These are phyloP conservation scores for Eupithecia vulgata DNA, from an alignment of 2,888 invertebrate species.

Conservation along the genomic window DNA sequence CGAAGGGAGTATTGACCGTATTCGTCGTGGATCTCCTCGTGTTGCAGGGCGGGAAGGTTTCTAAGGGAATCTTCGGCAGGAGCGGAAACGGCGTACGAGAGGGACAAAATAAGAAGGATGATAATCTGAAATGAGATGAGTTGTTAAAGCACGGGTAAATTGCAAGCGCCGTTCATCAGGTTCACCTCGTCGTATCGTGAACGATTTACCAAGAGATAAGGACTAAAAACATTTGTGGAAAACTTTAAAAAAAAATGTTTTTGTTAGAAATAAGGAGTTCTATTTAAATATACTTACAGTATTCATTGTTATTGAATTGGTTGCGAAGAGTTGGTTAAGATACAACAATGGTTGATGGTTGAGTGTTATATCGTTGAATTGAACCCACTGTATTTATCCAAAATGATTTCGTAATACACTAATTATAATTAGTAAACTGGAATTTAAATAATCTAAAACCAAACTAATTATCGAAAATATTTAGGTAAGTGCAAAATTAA, in stretches of 20 bases:
- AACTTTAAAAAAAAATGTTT: neutral
- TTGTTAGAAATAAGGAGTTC: neutral
- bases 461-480: slow-evolving; percentile 21
- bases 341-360: slow-evolving; percentile 5
- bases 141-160: neutral
- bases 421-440: slow-evolving; percentile 26
- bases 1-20: slow-evolving; percentile 58
- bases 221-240: neutral
- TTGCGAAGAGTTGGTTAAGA: neutral
- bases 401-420: slow-evolving; percentile 13
- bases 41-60: slow-evolving; percentile 54
- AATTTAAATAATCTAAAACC: slow-evolving; percentile 24
- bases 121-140: slow-evolving; percentile 23
- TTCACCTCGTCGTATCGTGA: no score
- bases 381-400: neutral
- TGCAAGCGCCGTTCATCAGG: neutral
- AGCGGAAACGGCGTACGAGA: slow-evolving; percentile 33
- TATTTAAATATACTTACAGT: slow-evolving; percentile 22
- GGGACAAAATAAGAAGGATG: slow-evolving; percentile 25
- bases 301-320: slow-evolving; percentile 29
- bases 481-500: slow-evolving; percentile 15
- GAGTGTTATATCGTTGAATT: neutral
- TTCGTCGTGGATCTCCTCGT: slow-evolving; percentile 61
- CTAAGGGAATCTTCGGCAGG: slow-evolving; percentile 27
- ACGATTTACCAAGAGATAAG: no score